phyloP scores from a whole-genome alignment of 2,113 vertebrate species.

The Psammodynastes pulverulentus region DNA sequence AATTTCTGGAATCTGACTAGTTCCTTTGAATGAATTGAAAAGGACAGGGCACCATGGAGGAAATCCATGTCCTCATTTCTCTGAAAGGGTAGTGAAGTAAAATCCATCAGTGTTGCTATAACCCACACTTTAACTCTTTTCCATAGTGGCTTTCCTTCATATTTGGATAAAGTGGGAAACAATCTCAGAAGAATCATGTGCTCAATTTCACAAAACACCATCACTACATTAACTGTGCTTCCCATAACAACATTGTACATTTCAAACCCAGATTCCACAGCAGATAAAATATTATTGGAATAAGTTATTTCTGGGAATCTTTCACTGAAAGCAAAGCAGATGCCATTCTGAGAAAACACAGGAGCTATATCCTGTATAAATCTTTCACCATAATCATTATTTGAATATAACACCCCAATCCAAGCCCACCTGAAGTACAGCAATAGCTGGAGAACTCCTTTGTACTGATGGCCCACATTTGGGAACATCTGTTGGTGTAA shows the following conservation, averaged over 20 bases:
- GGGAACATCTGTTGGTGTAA: slow-evolving; percentile 4
- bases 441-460: not conserved
- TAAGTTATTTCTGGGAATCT: not conserved
- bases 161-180: not conserved
- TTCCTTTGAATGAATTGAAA: not conserved
- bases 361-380: not conserved
- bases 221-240: not conserved
- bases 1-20: slow-evolving; percentile 4
- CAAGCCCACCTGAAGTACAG: slow-evolving; percentile 27
- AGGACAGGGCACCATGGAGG: not conserved
- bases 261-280: not conserved
- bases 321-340: not conserved
- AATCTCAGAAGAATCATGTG: not conserved
- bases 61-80: accelerated
- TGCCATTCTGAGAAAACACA: not conserved
- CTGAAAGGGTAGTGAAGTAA: not conserved
- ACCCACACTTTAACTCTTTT: not conserved
- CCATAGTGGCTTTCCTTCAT: too few relatives aligned
- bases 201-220: not conserved
- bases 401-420: not conserved
- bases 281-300: accelerated
- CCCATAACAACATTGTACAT: not conserved
- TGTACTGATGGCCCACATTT: not conserved
- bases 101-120: not conserved
- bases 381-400: not conserved